Percentiles rank a stretch among this genome's conserved stretches.
These are phyloP conservation scores for Brachionus paranguensis DNA, from an alignment of 1,140 invertebrate genomes.

Conservation along the genomic window DNA sequence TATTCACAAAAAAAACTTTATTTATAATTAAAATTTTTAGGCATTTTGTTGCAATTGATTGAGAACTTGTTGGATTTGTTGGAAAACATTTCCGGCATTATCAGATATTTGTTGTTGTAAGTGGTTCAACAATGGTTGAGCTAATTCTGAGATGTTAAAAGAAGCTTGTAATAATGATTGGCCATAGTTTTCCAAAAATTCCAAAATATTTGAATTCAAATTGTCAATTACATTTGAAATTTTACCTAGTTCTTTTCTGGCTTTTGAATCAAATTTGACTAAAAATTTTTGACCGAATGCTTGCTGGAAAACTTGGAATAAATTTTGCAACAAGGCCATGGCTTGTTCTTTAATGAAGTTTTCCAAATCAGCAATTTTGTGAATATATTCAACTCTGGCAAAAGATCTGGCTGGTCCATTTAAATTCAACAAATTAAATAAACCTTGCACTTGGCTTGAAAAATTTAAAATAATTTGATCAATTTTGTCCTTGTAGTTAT, in stretches of 20 bases:
- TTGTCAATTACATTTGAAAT: background rate
- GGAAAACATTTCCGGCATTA: background rate
- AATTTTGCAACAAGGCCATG: background rate
- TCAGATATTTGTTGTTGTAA: background rate
- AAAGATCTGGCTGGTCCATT: background rate
- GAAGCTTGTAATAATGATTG: constrained; percentile 13
- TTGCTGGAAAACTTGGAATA: constrained; percentile 1
- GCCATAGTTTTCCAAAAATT: constrained; percentile 1
- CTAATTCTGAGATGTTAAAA: background rate
- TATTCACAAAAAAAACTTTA: background rate
- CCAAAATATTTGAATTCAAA: background rate
- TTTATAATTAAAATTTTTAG: background rate
- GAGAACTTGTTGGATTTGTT: constrained; percentile 7
- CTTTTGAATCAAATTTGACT: background rate
- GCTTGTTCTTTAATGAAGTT: background rate
- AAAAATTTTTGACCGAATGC: constrained; percentile 4
- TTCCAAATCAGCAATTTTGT: background rate
- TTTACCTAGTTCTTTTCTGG: background rate
- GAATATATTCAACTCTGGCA: background rate
- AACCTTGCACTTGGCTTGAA: background rate
- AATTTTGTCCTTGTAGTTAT: constrained; percentile 31
- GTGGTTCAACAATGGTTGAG: background rate
- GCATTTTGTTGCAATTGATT: constrained; percentile 6
- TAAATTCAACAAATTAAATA: constrained; percentile 17
- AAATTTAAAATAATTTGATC: background rate